A percentile compares a stretch with the other conserved stretches of the same genome.
phyloP scores from a whole-genome alignment of 2,888 invertebrate genomes.

The Tridacna gigas region DNA sequence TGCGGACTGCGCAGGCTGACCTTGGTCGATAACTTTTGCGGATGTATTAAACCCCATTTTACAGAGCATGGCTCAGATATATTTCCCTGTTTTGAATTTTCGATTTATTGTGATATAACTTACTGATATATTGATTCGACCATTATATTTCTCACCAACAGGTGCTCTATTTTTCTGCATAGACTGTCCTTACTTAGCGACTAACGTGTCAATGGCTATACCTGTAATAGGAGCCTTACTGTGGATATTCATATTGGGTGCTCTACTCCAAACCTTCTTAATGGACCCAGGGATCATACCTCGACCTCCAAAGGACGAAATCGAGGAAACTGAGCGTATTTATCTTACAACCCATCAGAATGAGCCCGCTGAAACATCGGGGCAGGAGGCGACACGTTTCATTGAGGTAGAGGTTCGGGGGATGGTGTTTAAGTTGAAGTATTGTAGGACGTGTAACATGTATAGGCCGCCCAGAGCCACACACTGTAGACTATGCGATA shows the following conservation, averaged over 20 bases:
- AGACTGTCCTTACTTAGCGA: slow-evolving; percentile 54
- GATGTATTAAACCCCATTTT: too few relatives aligned
- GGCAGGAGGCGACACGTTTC: slow-evolving; percentile 37
- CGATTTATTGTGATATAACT: too few relatives aligned
- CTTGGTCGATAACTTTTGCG: too few relatives aligned
- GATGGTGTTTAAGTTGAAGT: slow-evolving; percentile 45
- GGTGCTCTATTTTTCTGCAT: slow-evolving; percentile 52
- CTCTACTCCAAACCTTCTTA: slow-evolving; percentile 45
- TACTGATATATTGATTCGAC: too few relatives aligned
- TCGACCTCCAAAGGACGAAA: slow-evolving; percentile 46
- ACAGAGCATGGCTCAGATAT: too few relatives aligned
- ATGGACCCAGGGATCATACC: slow-evolving; percentile 61
- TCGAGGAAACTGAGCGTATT: slow-evolving; percentile 47
- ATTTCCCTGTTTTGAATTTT: too few relatives aligned
- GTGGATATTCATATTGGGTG: slow-evolving; percentile 49
- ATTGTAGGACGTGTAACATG: slow-evolving; percentile 57
- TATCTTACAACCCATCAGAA: slow-evolving; percentile 38
- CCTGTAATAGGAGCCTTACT: slow-evolving; percentile 53
- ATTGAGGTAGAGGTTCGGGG: slow-evolving; percentile 54
- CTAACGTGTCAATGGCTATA: slow-evolving; percentile 47
- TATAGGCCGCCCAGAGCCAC: slow-evolving; percentile 53
- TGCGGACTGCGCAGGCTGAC: too few relatives aligned
- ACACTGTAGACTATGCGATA: slow-evolving; percentile 56
- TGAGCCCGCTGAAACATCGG: slow-evolving; percentile 26
- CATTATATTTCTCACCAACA: not conserved